phyloP scores from a whole-genome alignment of 1,140 invertebrate species.

The Ceratina calcarata region DNA sequence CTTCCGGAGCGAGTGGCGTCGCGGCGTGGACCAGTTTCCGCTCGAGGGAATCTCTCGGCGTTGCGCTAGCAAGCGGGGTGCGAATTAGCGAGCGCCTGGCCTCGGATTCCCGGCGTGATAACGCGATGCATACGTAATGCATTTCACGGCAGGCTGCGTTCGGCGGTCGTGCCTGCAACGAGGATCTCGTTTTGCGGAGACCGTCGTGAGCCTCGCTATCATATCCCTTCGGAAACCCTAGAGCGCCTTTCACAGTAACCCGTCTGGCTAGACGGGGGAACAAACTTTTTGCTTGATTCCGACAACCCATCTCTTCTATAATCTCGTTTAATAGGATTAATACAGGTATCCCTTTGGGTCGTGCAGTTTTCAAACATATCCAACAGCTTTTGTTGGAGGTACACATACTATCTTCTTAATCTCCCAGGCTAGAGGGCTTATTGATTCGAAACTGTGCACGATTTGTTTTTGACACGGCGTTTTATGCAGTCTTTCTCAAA shows the following conservation, averaged over 20 bases:
- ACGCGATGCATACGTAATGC: conserved; percentile 64
- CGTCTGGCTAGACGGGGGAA: background rate
- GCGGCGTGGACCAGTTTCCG: conserved; percentile 43
- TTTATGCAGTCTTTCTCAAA: background rate
- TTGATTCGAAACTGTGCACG: background rate
- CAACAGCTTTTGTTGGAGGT: background rate
- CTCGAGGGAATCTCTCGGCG: conserved; percentile 43
- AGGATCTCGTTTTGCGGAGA: conserved; percentile 39
- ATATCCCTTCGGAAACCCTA: background rate
- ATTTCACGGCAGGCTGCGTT: conserved; percentile 48
- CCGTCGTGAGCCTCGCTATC: conserved; percentile 16
- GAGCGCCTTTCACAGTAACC: background rate
- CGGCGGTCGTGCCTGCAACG: conserved; percentile 23
- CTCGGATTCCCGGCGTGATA: conserved; percentile 54
- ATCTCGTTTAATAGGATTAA: conserved; percentile 20
- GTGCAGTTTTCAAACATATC: conserved; percentile 4
- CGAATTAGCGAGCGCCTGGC: conserved; percentile 60
- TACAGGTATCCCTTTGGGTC: conserved; percentile 1
- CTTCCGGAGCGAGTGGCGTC: background rate
- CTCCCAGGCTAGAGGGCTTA: conserved; percentile 1
- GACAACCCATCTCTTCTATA: background rate
- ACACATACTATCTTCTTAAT: background rate
- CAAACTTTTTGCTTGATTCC: background rate
- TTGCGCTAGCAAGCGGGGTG: background rate
- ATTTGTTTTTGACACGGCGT: too few relatives aligned